Evolutionary conservation across 2,888 invertebrate species (phyloP), one percentile per base, ranked within the genome.

Genomic region (Augochlorella aurata): DNA sequence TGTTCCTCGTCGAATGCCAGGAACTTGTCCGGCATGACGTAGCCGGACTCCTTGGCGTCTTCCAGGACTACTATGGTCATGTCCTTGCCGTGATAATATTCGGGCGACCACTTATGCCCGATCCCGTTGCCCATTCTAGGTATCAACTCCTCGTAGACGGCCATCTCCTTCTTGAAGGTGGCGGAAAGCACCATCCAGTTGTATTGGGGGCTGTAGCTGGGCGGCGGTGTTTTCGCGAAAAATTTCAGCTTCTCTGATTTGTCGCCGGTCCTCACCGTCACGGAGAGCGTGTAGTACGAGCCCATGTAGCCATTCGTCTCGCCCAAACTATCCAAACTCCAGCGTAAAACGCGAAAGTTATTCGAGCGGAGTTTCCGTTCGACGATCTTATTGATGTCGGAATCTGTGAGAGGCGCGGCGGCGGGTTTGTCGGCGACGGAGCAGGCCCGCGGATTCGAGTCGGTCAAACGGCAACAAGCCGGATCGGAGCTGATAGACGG

Each of bases 21-120:
- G 67, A 74, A 84, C 74, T 91, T 89, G 69, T 91, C 82, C n/a
- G 84, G 82, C 14, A 81, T 89, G 1, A 29, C 74, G 74, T 89
- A 92, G 14, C 90, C 90, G 3, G 84, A 78, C 1, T 77, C 9
- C 7, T 72, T 77, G 7, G 88, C 85, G 70, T 93, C 90, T 71
- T 92, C 92, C 72, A 93, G 52, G 7, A 92, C 85, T 2, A 93
- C 84, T 16, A 91, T 84, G 0, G 29, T 12, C 38, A 90, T 79
- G 3, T 21, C 69, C 82, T 88, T 90, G 58, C 84, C 82, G 8
- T 88, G 73, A 75, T 89, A 91, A 74, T 79, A 90, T 24, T 90
- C 89, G 12, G 82, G 82, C 16, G 65, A 45, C 90, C 90, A 91
- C 47, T 86, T 86, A 2, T 52, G 47, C 0, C 84, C 78, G 8